Conservation (phyloP, 2,888 invertebrate species). For the Aleiodes leptofemur region DNA sequence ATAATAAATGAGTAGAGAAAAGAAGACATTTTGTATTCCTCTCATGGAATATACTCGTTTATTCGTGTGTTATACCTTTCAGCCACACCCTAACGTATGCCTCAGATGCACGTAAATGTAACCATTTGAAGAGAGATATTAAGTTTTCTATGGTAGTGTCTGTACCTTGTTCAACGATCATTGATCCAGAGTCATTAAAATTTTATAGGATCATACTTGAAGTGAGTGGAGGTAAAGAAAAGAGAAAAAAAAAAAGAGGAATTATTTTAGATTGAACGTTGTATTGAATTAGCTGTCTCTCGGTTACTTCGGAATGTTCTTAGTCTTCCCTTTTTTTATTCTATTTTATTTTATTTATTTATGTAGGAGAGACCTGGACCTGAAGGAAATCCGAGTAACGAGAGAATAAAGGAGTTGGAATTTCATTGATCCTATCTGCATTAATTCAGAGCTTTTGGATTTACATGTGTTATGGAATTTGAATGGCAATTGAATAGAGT, state of each 20-base stretch:
- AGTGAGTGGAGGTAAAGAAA: no score
- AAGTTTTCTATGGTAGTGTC: constrained; percentile 19
- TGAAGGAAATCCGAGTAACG: background rate
- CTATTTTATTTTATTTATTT: background rate
- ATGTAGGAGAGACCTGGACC: background rate
- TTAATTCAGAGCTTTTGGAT: background rate
- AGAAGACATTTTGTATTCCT: constrained; percentile 30
- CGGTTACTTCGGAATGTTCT: background rate
- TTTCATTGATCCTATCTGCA: constrained; percentile 2
- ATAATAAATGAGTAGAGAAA: constrained; percentile 35
- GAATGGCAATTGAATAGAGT: no score
- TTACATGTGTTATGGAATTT: no score
- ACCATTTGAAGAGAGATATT: constrained; percentile 14
- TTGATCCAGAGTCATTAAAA: constrained; percentile 39
- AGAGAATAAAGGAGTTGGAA: background rate
- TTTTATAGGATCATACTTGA: constrained; percentile 34
- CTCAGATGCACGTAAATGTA: constrained; percentile 8
- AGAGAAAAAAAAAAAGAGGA: background rate
- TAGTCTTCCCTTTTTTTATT: no score
- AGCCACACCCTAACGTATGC: constrained; percentile 25
- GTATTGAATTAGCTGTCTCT: constrained; percentile 19
- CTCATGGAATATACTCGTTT: constrained; percentile 26
- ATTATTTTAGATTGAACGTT: background rate
- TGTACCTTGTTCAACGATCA: constrained; percentile 18
- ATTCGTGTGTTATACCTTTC: constrained; percentile 22